These are phyloP conservation scores for Drosophila pegasa DNA, from an alignment of 2,888 invertebrate species.

Conservation along the genomic window DNA sequence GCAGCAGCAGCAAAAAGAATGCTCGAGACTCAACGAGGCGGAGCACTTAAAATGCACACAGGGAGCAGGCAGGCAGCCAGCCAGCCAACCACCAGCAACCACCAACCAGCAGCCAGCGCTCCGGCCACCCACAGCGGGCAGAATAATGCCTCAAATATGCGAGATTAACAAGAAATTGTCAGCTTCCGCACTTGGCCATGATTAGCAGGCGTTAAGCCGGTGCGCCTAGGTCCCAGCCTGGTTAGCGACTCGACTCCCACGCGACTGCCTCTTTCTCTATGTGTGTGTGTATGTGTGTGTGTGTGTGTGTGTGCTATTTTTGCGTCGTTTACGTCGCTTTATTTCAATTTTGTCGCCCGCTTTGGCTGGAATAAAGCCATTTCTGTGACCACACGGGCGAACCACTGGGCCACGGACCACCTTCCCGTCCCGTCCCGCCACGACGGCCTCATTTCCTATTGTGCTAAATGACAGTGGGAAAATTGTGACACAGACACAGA, in stretches of 20 bases:
- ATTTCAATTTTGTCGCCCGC: constrained; percentile 65
- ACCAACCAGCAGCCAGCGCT: neutral
- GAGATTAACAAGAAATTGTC: constrained; percentile 41
- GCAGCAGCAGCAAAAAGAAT: constrained; percentile 11
- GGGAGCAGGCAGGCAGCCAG: neutral
- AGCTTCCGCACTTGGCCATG: constrained; percentile 20
- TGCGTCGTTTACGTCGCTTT: constrained; percentile 35
- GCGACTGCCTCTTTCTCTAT: neutral
- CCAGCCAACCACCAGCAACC: neutral
- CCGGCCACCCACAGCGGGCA: neutral
- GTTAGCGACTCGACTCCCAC: constrained; percentile 21
- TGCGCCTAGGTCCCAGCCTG: constrained; percentile 7
- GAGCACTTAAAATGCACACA: constrained; percentile 25
- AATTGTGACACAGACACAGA: constrained; percentile 13
- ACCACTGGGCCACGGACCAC: constrained; percentile 17
- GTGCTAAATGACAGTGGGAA: constrained; percentile 41
- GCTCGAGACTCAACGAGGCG: constrained; percentile 26
- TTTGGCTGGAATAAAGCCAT: constrained; percentile 46
- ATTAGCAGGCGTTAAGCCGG: constrained; percentile 25
- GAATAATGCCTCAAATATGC: constrained; percentile 34
- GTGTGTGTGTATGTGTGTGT: neutral
- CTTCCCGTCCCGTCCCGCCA: too few species aligned
- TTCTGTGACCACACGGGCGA: constrained; percentile 26
- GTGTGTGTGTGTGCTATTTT: constrained; percentile 26
- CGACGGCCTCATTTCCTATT: constrained; percentile 47